Conservation (phyloP, 2,888 invertebrate genomes). For the Cephus sareptanus region DNA sequence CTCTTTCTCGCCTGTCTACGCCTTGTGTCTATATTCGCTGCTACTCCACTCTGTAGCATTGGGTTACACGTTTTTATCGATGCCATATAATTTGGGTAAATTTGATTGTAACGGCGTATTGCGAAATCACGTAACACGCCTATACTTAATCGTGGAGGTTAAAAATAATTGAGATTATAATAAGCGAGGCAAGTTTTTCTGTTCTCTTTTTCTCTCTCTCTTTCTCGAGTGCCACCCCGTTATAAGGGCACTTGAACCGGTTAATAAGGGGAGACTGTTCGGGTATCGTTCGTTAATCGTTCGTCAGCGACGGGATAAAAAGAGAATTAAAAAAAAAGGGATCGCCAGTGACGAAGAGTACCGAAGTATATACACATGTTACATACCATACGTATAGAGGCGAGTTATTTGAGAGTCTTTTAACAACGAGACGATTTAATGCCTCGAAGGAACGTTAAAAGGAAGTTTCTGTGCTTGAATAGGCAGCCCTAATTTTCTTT, state of each 20-base stretch:
- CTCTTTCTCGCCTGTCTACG: too few species aligned
- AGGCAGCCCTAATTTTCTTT: background rate
- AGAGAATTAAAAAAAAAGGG: constrained; percentile 26
- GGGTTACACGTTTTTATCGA: too few species aligned
- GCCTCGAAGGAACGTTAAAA: background rate
- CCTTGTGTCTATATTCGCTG: too few species aligned
- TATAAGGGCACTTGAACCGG: background rate
- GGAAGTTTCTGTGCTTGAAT: background rate
- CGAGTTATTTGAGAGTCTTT: too few species aligned
- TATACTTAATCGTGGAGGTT: too few species aligned
- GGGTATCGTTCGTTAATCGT: constrained; percentile 30
- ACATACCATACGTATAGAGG: too few species aligned
- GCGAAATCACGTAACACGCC: too few species aligned
- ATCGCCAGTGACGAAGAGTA: constrained; percentile 10
- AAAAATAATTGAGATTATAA: too few species aligned
- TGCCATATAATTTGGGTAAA: too few species aligned
- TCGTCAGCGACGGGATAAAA: constrained; percentile 30
- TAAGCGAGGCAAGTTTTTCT: background rate
- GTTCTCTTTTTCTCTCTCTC: background rate
- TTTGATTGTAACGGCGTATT: too few species aligned
- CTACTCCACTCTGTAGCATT: too few species aligned
- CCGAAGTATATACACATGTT: too few species aligned
- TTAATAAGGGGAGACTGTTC: background rate
- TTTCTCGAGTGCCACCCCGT: background rate
- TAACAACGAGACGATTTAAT: background rate